These are phyloP conservation scores for Chanos chanos DNA, from an alignment of 2,797 vertebrate genomes.

Conservation along the genomic window DNA sequence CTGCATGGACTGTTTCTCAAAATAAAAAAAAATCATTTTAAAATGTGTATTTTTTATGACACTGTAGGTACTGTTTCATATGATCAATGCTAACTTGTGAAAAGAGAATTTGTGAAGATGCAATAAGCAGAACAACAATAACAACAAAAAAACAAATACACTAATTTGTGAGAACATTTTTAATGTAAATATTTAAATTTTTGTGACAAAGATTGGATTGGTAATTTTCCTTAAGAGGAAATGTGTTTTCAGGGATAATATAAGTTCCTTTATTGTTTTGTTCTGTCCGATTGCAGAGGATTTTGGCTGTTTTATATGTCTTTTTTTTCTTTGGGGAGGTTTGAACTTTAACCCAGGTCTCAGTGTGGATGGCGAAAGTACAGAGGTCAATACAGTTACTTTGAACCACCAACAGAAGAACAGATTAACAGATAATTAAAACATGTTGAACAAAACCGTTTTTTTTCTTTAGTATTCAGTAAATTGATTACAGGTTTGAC, in stretches of 20 bases:
- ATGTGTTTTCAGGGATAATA: conserved; percentile 48
- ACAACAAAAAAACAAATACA: conserved; percentile 29
- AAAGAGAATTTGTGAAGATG: conserved; percentile 40
- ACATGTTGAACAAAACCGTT: no score
- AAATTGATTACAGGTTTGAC: no score
- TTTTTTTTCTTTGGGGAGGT: no score
- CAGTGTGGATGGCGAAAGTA: no score
- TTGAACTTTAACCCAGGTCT: no score
- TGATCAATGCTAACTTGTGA: conserved; percentile 34
- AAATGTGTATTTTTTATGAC: conserved; percentile 41
- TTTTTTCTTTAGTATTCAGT: no score
- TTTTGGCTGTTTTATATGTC: no score
- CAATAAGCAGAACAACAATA: conserved; percentile 33
- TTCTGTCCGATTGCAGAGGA: conserved; percentile 1
- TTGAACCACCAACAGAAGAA: no score
- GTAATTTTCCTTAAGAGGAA: conserved; percentile 37
- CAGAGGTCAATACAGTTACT: no score
- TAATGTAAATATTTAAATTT: conserved; percentile 30
- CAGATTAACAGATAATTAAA: no score
- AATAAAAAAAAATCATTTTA: conserved; percentile 19
- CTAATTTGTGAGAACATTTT: conserved; percentile 43
- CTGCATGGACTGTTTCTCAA: neutral
- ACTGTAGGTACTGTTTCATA: conserved; percentile 40
- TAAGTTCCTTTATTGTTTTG: conserved; percentile 30
- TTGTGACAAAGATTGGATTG: conserved; percentile 32